Conservation (phyloP, 1,140 invertebrate genomes). For the Listronotus bonariensis region DNA sequence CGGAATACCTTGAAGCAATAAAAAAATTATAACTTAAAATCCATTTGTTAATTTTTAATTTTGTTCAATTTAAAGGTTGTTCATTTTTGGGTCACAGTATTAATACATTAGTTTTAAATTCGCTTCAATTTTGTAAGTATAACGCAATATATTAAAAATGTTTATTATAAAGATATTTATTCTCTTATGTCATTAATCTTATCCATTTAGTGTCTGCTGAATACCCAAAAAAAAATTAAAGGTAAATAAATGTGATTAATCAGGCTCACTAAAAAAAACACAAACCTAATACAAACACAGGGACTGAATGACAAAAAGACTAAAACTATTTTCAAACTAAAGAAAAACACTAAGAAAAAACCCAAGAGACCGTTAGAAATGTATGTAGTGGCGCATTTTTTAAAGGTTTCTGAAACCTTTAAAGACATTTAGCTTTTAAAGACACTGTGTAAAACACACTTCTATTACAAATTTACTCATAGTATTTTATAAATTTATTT, state of each 20-base stretch:
- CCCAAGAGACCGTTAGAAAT: slow-evolving; percentile 27
- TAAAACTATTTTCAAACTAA: slow-evolving; percentile 9
- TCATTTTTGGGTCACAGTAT: background rate
- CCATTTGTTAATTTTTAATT: no score
- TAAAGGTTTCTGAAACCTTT: slow-evolving; percentile 27
- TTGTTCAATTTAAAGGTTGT: background rate
- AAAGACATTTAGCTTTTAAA: slow-evolving; percentile 14
- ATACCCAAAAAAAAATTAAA: no score
- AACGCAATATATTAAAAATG: slow-evolving; percentile 8
- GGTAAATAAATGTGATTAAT: no score
- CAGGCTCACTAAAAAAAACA: background rate
- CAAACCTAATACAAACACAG: background rate
- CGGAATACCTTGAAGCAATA: no score
- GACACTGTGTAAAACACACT: slow-evolving; percentile 24
- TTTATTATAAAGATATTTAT: slow-evolving; percentile 11
- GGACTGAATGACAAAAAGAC: slow-evolving; percentile 34
- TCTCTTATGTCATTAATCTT: background rate
- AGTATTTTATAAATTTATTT: slow-evolving; percentile 22
- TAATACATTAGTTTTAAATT: slow-evolving; percentile 14
- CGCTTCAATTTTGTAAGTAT: slow-evolving; percentile 15
- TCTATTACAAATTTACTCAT: slow-evolving; percentile 28
- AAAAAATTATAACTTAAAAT: no score
- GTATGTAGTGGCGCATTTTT: slow-evolving; percentile 35
- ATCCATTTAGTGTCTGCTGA: no score
- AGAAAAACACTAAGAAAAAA: slow-evolving; percentile 4